Evolutionary conservation across 2,797 vertebrate species (phyloP).

Genomic region (Petrocephalus sullivani): DNA sequence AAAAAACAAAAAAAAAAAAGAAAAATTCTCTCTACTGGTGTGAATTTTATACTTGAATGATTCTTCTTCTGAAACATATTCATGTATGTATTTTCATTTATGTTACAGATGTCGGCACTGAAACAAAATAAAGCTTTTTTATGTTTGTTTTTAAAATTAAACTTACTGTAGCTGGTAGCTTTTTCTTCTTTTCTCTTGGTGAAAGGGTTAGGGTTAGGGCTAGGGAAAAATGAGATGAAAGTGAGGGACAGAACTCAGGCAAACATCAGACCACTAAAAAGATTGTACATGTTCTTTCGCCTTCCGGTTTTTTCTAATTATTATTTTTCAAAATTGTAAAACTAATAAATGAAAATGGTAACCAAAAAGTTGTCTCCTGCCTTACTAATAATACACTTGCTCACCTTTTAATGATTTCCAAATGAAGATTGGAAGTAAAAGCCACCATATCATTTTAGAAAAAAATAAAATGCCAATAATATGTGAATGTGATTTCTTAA

Average conservation of each 20-base stretch:
- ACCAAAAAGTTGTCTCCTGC: not conserved
- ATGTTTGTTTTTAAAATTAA: not conserved
- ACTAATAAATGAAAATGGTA: conserved; percentile 60
- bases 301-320: conserved; percentile 61
- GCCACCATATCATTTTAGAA: not conserved
- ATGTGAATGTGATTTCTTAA: not conserved
- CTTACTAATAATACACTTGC: not conserved
- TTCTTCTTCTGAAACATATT: conserved; percentile 52
- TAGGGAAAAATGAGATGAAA: not conserved
- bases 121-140: conserved; percentile 21
- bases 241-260: conserved; percentile 41
- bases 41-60: conserved; percentile 77
- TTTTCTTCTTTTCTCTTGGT: conserved; percentile 56
- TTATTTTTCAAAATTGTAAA: conserved; percentile 64
- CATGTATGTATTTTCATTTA: conserved; percentile 67
- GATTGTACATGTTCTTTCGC: conserved; percentile 61
- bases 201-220: conserved; percentile 16
- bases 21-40: conserved; percentile 61
- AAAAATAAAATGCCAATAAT: not conserved
- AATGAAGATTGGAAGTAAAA: not conserved
- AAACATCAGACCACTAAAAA: conserved; percentile 65
- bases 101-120: conserved; percentile 45
- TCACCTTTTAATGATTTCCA: not conserved
- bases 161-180: conserved; percentile 54
- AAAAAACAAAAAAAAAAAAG: not conserved